phyloP scores from a whole-genome alignment of 1,140 invertebrate species.

The Chelonus insularis region DNA sequence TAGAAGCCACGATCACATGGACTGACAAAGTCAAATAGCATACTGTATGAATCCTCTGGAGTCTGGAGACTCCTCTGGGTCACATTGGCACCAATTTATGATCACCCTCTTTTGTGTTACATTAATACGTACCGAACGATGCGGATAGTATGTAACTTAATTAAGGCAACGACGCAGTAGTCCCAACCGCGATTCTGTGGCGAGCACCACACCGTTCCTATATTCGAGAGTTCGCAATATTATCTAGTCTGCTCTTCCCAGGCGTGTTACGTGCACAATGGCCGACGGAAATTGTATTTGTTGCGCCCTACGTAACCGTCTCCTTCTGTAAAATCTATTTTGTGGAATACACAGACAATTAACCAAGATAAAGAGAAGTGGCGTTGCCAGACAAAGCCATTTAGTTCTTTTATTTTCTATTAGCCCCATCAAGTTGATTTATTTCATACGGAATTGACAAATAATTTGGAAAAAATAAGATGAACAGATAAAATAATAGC shows the following conservation, averaged over 20 bases:
- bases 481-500: neutral
- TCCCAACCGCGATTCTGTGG: conserved; percentile 56
- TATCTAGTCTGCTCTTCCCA: conserved; percentile 47
- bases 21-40: conserved; percentile 4
- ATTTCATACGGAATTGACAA: too few species aligned
- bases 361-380: neutral
- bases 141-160: conserved; percentile 58
- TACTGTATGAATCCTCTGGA: conserved; percentile 16
- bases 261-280: conserved; percentile 44
- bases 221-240: conserved; percentile 51
- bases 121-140: conserved; percentile 55
- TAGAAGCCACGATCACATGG: conserved; percentile 26
- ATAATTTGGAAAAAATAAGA: neutral
- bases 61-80: conserved; percentile 15
- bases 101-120: conserved; percentile 51
- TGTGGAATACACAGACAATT: conserved; percentile 18
- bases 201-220: conserved; percentile 40
- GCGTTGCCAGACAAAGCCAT: neutral
- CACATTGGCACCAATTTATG: conserved; percentile 57
- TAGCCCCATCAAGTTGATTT: neutral
- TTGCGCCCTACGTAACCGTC: conserved; percentile 39
- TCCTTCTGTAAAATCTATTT: conserved; percentile 36
- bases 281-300: conserved; percentile 55
- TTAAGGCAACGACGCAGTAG: conserved; percentile 58
- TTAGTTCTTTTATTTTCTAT: neutral